Base-by-base conservation (phyloP, 2,113 vertebrate genomes). In the Illadopsis cleaveri region DNA sequence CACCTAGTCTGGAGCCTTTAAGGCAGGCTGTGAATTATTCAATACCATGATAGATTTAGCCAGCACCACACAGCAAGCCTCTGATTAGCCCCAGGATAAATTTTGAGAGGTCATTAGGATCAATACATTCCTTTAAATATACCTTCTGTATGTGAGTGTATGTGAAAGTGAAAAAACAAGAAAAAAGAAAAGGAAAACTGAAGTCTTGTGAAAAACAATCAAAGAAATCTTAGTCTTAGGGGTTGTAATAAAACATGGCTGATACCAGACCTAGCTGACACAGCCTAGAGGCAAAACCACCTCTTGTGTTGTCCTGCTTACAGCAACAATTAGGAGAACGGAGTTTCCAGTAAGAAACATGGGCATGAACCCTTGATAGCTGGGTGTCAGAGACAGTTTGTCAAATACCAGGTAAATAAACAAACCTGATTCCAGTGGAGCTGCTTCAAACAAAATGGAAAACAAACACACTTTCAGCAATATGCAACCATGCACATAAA, bases 21-120 rank as follows among this genome's bases (percentile, higher is more conserved):
- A 93, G 90, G 66, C 75, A 92, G 86, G n/a, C 77, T 93, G 94
- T 96, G 81, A 97, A 96, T 96, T 97, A 97, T 97, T 95, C 96
- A 96, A 30, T 89, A 80, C 68, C 62, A 10, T 80, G 89, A 95
- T 95, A 90, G 93, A 96, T 94, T 90, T 85, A 96, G 71, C 75
- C 82, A 86, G 60, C 31, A 28, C 44, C 95, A 88, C 68, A 84
- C 57, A 91, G 75, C 75, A 95, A 86, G 73, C 66, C 38, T 93
- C 66, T 96, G 88, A 95, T 97, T 97, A 97, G 96, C 95, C 92
- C 42, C 78, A 57, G 92, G 96, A 96, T 94, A 93, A 88, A 95
- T 91, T 95, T 84, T 78, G 72, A 91, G 94, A 96, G 81, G 86
- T 91, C 82, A 79, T 94, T 77, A 85, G 78, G 93, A 95, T 95